Evolutionary conservation across 1,140 invertebrate genomes (phyloP).

Genomic region (Coenobita brevimanus): DNA sequence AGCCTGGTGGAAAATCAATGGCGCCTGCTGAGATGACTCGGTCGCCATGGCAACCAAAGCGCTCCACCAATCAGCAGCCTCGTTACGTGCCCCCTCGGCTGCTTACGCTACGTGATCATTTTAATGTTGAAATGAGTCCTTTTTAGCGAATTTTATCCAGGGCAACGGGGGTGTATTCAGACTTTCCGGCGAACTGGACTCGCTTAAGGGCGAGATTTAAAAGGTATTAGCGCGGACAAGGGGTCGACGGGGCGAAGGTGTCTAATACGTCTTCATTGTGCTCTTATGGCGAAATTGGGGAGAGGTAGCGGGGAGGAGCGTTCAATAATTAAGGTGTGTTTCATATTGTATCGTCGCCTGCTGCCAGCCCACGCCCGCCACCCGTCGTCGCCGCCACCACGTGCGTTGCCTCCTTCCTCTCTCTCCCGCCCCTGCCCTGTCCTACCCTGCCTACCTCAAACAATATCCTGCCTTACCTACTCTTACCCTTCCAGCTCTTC

Average conservation of each 20-base stretch:
- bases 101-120: constrained; percentile 65
- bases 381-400: not conserved
- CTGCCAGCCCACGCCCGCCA: constrained; percentile 14
- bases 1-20: constrained; percentile 65
- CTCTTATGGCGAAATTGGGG: constrained; percentile 15
- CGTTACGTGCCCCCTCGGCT: constrained; percentile 58
- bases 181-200: not conserved
- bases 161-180: not conserved
- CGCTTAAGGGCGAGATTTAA: not conserved
- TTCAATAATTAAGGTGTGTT: constrained; percentile 56
- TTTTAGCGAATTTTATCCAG: constrained; percentile 33
- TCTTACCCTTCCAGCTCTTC: too few relatives aligned
- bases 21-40: constrained; percentile 65
- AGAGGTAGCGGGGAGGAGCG: not conserved
- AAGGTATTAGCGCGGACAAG: not conserved
- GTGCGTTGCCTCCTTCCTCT: not conserved
- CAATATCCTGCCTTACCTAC: too few relatives aligned
- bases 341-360: constrained; percentile 49
- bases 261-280: constrained; percentile 2
- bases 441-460: not conserved
- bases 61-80: constrained; percentile 55
- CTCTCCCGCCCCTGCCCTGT: not conserved
- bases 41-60: constrained; percentile 51
- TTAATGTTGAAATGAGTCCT: constrained; percentile 53
- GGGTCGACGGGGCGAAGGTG: not conserved